phyloP scores from a whole-genome alignment of 2,888 invertebrate genomes.

The Urechis unicinctus region DNA sequence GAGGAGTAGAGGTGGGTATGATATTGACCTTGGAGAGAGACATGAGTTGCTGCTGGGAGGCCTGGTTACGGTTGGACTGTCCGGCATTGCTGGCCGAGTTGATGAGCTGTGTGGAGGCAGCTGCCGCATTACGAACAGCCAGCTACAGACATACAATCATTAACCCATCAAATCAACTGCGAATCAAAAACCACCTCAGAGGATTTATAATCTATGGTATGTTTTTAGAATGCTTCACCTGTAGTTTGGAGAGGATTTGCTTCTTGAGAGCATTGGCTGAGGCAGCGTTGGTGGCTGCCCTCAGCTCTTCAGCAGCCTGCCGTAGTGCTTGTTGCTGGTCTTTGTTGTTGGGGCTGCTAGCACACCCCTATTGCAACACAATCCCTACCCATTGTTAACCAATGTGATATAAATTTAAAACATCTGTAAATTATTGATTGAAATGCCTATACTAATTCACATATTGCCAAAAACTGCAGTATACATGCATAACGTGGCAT shows the following conservation, averaged over 20 bases:
- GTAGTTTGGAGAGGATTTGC: conserved; percentile 64
- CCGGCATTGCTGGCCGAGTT: conserved; percentile 80
- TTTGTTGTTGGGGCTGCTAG: conserved; percentile 74
- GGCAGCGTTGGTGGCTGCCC: conserved; percentile 77
- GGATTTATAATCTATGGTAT: too few relatives aligned
- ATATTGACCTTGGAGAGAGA: conserved; percentile 69
- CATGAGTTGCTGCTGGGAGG: conserved; percentile 66
- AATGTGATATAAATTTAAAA: conserved; percentile 1
- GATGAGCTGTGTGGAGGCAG: conserved; percentile 84
- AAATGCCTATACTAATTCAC: too few relatives aligned
- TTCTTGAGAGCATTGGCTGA: conserved; percentile 74
- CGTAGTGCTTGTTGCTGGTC: conserved; percentile 77
- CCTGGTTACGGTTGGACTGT: conserved; percentile 59
- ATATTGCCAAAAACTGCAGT: too few relatives aligned
- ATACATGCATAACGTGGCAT: not conserved
- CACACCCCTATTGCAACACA: conserved; percentile 63
- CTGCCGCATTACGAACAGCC: conserved; percentile 78
- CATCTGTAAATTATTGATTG: not conserved
- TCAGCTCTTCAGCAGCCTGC: conserved; percentile 85
- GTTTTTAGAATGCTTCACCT: conserved; percentile 47
- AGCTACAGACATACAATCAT: too few relatives aligned
- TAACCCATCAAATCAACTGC: too few relatives aligned
- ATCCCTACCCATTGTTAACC: not conserved
- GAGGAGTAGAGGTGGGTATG: too few relatives aligned
- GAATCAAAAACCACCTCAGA: too few relatives aligned